phyloP scores from a whole-genome alignment of 1,140 invertebrate species.

The Drusus annulatus region DNA sequence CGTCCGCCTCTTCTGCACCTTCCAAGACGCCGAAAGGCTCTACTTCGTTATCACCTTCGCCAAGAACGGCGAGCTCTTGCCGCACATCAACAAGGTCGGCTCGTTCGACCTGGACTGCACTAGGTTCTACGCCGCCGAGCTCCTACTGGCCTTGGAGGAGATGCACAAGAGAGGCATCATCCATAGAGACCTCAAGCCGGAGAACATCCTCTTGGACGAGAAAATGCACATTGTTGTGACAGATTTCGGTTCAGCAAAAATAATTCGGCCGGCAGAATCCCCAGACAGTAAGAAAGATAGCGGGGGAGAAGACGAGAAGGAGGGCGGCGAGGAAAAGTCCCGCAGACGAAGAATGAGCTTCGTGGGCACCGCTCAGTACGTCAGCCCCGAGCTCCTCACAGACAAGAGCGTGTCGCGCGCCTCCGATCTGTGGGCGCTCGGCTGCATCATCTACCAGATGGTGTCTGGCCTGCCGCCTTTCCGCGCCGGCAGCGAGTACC shows the following conservation, averaged over 20 bases:
- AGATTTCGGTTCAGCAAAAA: conserved; percentile 98
- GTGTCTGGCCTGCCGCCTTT: conserved; percentile 94
- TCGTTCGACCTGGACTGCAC: conserved; percentile 92
- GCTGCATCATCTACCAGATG: conserved; percentile 98
- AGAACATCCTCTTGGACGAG: conserved; percentile 92
- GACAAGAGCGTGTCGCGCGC: conserved; percentile 85
- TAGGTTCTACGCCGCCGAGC: conserved; percentile 94
- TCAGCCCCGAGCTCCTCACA: conserved; percentile 95
- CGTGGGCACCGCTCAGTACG: conserved; percentile 99
- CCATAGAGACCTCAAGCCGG: conserved; percentile 93
- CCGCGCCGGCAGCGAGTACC: conserved; percentile 92
- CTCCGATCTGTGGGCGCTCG: conserved; percentile 98
- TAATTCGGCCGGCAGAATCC: conserved; percentile 73
- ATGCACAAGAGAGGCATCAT: conserved; percentile 93
- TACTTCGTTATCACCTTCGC: conserved; percentile 98
- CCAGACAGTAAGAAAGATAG: conserved; percentile 57
- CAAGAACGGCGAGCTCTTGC: conserved; percentile 93
- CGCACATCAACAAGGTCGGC: conserved; percentile 92
- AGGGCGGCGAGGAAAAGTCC: conserved; percentile 63
- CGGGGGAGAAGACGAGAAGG: conserved; percentile 58
- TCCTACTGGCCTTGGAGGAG: conserved; percentile 92
- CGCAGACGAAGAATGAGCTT: conserved; percentile 86
- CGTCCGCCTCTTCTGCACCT: conserved; percentile 95
- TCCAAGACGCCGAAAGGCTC: conserved; percentile 93
- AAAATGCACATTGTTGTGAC: conserved; percentile 97